Conservation (phyloP, 2,113 vertebrate genomes). For the Equus przewalskii region DNA sequence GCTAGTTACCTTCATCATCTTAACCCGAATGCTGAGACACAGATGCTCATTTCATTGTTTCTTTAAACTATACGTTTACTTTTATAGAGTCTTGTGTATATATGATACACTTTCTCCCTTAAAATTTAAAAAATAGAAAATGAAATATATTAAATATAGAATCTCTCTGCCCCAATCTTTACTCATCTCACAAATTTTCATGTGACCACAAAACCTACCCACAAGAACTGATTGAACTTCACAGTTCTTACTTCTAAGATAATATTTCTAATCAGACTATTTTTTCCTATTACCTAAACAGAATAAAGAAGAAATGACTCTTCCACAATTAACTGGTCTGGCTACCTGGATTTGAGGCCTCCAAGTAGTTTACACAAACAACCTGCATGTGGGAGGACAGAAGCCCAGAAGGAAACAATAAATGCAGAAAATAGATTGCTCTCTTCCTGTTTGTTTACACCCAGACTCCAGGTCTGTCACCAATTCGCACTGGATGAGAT, state of each 20-base stretch:
- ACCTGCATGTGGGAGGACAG: not conserved
- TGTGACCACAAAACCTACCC: not conserved
- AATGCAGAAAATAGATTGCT: not conserved
- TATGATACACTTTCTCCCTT: not conserved
- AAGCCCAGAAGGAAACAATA: not conserved
- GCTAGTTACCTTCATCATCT: not conserved
- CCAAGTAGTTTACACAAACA: not conserved
- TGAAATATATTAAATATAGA: not conserved
- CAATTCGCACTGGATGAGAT: not conserved
- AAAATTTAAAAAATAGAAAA: not conserved
- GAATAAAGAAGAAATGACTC: not conserved
- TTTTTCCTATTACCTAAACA: not conserved
- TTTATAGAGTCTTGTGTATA: not conserved
- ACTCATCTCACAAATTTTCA: not conserved
- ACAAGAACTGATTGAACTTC: not conserved
- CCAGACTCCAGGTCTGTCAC: not conserved
- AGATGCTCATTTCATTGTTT: not conserved
- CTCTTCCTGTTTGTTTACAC: too few species aligned
- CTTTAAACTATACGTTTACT: not conserved
- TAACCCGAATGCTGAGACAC: not conserved
- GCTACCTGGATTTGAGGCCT: not conserved
- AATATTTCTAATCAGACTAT: not conserved
- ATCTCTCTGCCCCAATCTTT: not conserved
- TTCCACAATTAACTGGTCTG: not conserved
- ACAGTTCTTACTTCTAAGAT: not conserved